Conservation (phyloP, 2,797 vertebrate genomes). For the Tapirus indicus region DNA sequence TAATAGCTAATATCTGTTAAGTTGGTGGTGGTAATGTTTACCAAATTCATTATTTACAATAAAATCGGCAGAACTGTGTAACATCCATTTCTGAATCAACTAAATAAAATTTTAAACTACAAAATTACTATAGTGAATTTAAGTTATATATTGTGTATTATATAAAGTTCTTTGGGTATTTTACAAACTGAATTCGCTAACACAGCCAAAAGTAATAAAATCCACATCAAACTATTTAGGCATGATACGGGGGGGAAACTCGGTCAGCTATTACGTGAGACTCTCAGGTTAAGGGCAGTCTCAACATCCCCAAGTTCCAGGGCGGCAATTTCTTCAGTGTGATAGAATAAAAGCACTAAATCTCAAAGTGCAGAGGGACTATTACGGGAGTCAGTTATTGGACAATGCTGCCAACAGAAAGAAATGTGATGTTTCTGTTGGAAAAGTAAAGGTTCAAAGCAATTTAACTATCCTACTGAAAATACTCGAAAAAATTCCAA, state of each 20-base stretch:
- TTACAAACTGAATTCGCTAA: slow-evolving; percentile 70
- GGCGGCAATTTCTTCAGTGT: slow-evolving; percentile 62
- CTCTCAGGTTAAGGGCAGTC: slow-evolving; percentile 71
- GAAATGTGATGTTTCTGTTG: slow-evolving; percentile 77
- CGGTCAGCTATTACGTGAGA: slow-evolving; percentile 68
- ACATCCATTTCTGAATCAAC: slow-evolving; percentile 49
- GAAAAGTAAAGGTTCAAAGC: slow-evolving; percentile 64
- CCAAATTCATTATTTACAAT: background rate
- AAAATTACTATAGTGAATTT: slow-evolving; percentile 49
- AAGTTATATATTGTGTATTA: slow-evolving; percentile 62
- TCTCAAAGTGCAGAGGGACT: slow-evolving; percentile 70
- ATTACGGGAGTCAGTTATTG: slow-evolving; percentile 65
- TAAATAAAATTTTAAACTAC: slow-evolving; percentile 60
- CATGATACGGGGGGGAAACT: slow-evolving; percentile 56
- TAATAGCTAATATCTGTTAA: slow-evolving; percentile 32
- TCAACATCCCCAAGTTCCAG: slow-evolving; percentile 65
- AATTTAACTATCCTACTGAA: slow-evolving; percentile 62
- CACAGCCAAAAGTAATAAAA: slow-evolving; percentile 75
- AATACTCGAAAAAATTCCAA: slow-evolving; percentile 62
- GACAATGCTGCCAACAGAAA: slow-evolving; percentile 75
- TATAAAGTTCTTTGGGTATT: slow-evolving; percentile 67
- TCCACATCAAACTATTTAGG: slow-evolving; percentile 75
- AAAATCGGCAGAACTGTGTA: background rate
- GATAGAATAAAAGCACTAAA: slow-evolving; percentile 69
- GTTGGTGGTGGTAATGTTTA: slow-evolving; percentile 17